Evolutionary conservation across 2,113 vertebrate genomes (phyloP), one percentile per base, ranked within the genome.

Genomic region (Gymnocephalus cernua): DNA sequence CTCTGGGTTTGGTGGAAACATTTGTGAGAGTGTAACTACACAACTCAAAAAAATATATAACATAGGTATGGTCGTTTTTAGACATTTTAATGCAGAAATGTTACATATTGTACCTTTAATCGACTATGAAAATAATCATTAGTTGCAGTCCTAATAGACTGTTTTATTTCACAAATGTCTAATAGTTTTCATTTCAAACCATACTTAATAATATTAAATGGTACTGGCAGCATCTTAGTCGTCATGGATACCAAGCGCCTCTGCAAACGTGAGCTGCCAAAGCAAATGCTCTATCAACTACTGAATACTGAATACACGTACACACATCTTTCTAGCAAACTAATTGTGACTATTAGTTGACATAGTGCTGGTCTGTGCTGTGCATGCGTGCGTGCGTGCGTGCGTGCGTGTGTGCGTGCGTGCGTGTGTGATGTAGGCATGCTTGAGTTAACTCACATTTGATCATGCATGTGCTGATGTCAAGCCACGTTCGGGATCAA

Each of bases 191-290:
- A 51, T 44, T 58, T 71, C 10, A 68, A 78, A 54, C 35, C 47
- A 27, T 58, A 58, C 38, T 38, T 38, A 38, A 38, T 38, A 38
- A 38, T 38, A 38, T 9, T 38, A 38, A 38, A 6, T 38, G 38
- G 2, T 35, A 75, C 66, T 83, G 64, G 66, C 69, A 76, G 73
- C 67, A 69, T 80, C 3, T 41, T 19, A 4, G 66, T 83, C 19
- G 85, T 76, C 80, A 87, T 85, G 85, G 88, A 78, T 68, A 77
- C 84, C 45, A 57, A 23, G 50, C 29, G 45, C 51, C 59, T 70
- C 73, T 78, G 72, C 69, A 82, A 66, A 83, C 23, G 32, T 76
- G 63, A 78, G 56, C 44, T 77, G 59, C 44, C 57, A 57, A 44
- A 74, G 62, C 21, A 63, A 56, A 76, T 44, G 47, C 69, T 63